These are phyloP conservation scores for Eristalis tenax DNA, from an alignment of 2,888 invertebrate species.

Conservation along the genomic window DNA sequence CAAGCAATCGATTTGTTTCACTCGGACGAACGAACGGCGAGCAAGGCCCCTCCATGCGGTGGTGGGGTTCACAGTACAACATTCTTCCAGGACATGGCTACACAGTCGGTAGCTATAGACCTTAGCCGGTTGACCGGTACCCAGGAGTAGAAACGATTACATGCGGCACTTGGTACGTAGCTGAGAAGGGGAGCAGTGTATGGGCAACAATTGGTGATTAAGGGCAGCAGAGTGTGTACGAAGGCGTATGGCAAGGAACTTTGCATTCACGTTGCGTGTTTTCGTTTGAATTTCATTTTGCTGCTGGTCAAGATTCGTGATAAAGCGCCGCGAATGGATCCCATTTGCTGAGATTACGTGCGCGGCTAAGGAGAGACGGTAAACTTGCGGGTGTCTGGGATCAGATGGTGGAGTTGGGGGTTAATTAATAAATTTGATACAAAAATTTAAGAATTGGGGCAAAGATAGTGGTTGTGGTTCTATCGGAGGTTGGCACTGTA, in stretches of 20 bases:
- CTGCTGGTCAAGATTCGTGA: conserved; percentile 25
- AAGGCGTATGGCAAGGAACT: conserved; percentile 1
- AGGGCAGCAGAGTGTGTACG: conserved; percentile 39
- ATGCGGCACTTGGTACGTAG: not conserved
- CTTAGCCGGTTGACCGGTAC: conserved; percentile 40
- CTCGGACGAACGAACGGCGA: conserved; percentile 18
- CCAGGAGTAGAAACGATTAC: conserved; percentile 20
- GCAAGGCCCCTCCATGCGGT: not conserved
- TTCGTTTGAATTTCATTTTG: conserved; percentile 20
- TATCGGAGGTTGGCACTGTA: not conserved
- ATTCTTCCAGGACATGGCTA: conserved; percentile 41
- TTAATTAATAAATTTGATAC: not conserved
- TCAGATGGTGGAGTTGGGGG: not conserved
- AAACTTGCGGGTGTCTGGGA: not conserved
- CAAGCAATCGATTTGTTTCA: conserved; percentile 69
- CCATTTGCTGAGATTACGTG: conserved; percentile 22
- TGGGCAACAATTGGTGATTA: conserved; percentile 62
- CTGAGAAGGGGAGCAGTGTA: not conserved
- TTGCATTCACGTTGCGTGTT: conserved; percentile 63
- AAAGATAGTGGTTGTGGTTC: not conserved
- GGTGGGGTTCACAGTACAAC: conserved; percentile 30
- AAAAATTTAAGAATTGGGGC: not conserved
- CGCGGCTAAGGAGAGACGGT: not conserved
- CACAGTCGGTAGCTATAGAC: conserved; percentile 50
- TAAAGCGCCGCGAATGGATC: conserved; percentile 17